These are phyloP conservation scores for Sebastes cheni DNA, from an alignment of 2,797 vertebrate genomes.

Conservation along the genomic window DNA sequence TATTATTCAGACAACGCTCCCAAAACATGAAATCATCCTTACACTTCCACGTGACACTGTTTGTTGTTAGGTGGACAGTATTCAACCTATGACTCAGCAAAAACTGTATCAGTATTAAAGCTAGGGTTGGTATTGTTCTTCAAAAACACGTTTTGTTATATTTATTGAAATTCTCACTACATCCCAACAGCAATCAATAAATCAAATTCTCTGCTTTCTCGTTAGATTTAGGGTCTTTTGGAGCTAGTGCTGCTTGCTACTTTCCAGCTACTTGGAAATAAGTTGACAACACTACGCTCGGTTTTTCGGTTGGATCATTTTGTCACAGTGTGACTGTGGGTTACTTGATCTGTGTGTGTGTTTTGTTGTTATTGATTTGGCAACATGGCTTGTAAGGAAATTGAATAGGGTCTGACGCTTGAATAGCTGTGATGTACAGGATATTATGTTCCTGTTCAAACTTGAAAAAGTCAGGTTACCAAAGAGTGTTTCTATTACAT, in stretches of 20 bases:
- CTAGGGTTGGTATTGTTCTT: too few relatives aligned
- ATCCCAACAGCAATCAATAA: too few relatives aligned
- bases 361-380: background rate
- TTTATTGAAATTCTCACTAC: too few relatives aligned
- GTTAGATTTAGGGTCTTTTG: background rate
- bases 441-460: background rate
- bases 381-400: background rate
- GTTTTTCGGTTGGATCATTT: background rate
- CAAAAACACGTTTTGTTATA: too few relatives aligned
- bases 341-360: background rate
- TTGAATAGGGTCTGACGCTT: background rate
- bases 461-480: background rate
- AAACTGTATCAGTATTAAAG: background rate
- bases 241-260: background rate
- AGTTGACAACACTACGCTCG: background rate
- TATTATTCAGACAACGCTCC: background rate
- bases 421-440: background rate
- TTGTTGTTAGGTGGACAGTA: background rate
- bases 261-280: background rate
- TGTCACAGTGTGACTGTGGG: background rate
- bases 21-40: background rate
- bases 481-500: background rate
- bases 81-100: background rate
- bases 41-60: background rate
- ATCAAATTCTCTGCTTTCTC: background rate